Percentiles rank a stretch among this genome's conserved stretches.
These are phyloP conservation scores for Heliconius sara DNA, from an alignment of 2,888 invertebrate genomes.

Conservation along the genomic window DNA sequence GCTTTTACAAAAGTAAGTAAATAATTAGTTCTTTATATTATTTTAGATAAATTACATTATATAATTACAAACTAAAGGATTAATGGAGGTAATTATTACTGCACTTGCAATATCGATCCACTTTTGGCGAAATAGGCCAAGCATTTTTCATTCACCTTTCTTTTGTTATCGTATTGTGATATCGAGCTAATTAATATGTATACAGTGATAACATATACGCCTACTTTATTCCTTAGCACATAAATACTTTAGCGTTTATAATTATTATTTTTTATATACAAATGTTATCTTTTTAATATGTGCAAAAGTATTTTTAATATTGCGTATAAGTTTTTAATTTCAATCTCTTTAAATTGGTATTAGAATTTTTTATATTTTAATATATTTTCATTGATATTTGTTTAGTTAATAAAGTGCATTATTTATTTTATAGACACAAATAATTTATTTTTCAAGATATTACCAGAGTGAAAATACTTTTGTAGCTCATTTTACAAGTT, in stretches of 20 bases:
- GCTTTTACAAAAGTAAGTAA: slow-evolving; percentile 32
- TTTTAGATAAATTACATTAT: background rate
- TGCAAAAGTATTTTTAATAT: background rate
- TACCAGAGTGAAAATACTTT: background rate
- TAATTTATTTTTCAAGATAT: background rate
- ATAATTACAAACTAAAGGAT: background rate
- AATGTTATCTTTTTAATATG: background rate
- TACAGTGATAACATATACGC: slow-evolving; percentile 36
- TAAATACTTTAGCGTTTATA: background rate
- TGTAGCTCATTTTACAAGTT: background rate
- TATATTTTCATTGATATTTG: too few relatives aligned
- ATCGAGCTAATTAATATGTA: slow-evolving; percentile 18
- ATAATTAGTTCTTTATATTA: background rate
- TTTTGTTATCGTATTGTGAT: slow-evolving; percentile 41
- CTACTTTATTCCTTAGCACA: slow-evolving; percentile 20
- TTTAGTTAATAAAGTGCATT: background rate
- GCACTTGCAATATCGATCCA: slow-evolving; percentile 53
- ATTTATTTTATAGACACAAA: background rate
- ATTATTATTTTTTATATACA: background rate
- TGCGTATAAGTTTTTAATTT: background rate
- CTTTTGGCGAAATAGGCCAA: slow-evolving; percentile 47
- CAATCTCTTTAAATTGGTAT: background rate
- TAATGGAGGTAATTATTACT: slow-evolving; percentile 23
- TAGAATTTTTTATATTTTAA: background rate
- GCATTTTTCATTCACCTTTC: slow-evolving; percentile 41